These are phyloP conservation scores for Larimichthys polyactis DNA, from an alignment of 2,113 vertebrate species.

Conservation along the genomic window DNA sequence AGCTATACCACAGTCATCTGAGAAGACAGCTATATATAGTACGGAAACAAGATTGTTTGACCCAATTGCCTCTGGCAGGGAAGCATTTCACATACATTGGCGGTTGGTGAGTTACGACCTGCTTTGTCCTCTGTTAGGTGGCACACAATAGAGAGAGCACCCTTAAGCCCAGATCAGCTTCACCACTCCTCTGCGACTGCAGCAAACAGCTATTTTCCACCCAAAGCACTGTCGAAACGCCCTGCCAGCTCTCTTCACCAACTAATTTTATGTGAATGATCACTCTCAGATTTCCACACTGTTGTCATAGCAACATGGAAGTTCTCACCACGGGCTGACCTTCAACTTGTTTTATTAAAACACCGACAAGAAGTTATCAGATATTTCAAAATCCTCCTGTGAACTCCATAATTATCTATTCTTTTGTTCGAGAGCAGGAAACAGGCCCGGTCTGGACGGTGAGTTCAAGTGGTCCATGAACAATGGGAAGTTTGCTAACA, in stretches of 20 bases:
- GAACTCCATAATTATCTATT: slow-evolving; percentile 61
- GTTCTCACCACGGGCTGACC: slow-evolving; percentile 57
- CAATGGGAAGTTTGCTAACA: slow-evolving; percentile 72
- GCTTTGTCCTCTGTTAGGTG: slow-evolving; percentile 62
- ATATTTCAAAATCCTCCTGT: slow-evolving; percentile 48
- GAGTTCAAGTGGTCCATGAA: slow-evolving; percentile 66
- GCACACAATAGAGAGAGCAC: slow-evolving; percentile 66
- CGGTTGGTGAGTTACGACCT: slow-evolving; percentile 39
- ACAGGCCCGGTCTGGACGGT: slow-evolving; percentile 37
- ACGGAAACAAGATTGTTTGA: slow-evolving; percentile 77
- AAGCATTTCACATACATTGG: slow-evolving; percentile 56
- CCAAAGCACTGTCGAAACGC: slow-evolving; percentile 30
- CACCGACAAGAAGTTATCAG: slow-evolving; percentile 34
- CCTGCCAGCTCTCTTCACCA: slow-evolving; percentile 55
- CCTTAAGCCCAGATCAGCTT: slow-evolving; percentile 50
- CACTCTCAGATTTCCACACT: slow-evolving; percentile 33
- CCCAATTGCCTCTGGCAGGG: slow-evolving; percentile 63
- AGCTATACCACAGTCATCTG: slow-evolving; percentile 64
- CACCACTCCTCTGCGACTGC: slow-evolving; percentile 25
- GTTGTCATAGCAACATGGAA: slow-evolving; percentile 68
- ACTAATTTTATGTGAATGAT: slow-evolving; percentile 65
- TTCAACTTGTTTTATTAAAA: slow-evolving; percentile 49
- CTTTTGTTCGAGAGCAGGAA: slow-evolving; percentile 70
- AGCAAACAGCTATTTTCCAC: slow-evolving; percentile 63
- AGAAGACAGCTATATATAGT: slow-evolving; percentile 72